Evolutionary conservation across 1,140 invertebrate species (phyloP).

Genomic region (Pachyrhynchus sulphureomaculatus): DNA sequence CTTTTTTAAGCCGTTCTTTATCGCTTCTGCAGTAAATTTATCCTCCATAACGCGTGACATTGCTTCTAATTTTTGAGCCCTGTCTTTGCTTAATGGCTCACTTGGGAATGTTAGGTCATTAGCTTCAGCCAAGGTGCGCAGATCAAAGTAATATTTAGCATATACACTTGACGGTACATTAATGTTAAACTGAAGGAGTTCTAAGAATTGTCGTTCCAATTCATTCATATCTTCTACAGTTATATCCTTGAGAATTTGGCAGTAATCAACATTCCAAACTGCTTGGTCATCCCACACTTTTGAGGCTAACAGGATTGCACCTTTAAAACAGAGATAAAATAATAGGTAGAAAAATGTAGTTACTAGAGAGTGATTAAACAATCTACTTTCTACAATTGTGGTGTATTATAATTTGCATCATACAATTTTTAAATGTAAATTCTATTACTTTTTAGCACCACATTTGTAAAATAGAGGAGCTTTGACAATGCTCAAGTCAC

Average conservation of each 20-base stretch:
- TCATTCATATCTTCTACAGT: conserved; percentile 99
- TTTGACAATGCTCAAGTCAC: too few relatives aligned
- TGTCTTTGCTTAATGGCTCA: conserved; percentile 94
- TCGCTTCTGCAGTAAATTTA: conserved; percentile 76
- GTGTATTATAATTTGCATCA: too few relatives aligned
- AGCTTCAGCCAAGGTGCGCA: conserved; percentile 93
- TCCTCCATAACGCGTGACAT: conserved; percentile 95
- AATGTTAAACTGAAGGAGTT: conserved; percentile 99
- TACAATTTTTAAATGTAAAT: too few relatives aligned
- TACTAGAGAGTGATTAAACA: too few relatives aligned
- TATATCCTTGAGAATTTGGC: conserved; percentile 98
- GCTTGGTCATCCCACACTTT: conserved; percentile 99
- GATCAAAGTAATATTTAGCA: conserved; percentile 99
- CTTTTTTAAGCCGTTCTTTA: conserved; percentile 83
- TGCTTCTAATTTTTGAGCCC: conserved; percentile 92
- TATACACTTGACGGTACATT: conserved; percentile 99
- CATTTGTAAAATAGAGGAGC: too few relatives aligned
- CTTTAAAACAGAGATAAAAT: conserved; percentile 49
- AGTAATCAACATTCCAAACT: conserved; percentile 99
- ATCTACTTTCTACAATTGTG: too few relatives aligned
- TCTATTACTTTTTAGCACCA: too few relatives aligned
- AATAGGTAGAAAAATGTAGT: too few relatives aligned
- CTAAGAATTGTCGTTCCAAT: conserved; percentile 95
- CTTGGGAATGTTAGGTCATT: conserved; percentile 95
- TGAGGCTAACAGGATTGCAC: conserved; percentile 96